Evolutionary conservation across 2,888 invertebrate genomes (phyloP).

Genomic region (Terebella lapidaria): DNA sequence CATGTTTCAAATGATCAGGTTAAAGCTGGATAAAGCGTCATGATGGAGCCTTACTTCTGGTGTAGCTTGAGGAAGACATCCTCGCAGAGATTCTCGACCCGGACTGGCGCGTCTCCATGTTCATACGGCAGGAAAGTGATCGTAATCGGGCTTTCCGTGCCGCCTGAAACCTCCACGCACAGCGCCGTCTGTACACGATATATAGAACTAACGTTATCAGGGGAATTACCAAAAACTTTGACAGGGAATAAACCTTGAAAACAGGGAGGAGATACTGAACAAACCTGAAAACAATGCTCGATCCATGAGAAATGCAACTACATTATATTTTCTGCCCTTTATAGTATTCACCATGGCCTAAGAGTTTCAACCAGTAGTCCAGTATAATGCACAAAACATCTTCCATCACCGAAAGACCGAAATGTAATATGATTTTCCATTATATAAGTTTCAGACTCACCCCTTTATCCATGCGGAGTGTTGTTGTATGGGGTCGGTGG

Average conservation of each 20-base stretch:
- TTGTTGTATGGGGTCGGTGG: conserved; percentile 66
- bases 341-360: no score
- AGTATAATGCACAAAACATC: no score
- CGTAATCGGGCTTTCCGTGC: conserved; percentile 68
- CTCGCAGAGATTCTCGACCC: conserved; percentile 63
- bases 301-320: no score
- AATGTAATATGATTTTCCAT: not conserved
- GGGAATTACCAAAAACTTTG: conserved; percentile 1
- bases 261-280: no score
- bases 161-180: conserved; percentile 67
- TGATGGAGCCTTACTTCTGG: conserved; percentile 59
- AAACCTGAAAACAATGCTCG: no score
- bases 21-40: no score
- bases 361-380: no score
- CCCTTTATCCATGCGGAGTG: conserved; percentile 77
- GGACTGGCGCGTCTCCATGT: conserved; percentile 53
- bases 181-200: conserved; percentile 49
- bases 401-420: no score
- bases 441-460: conserved; percentile 57
- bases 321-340: no score
- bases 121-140: conserved; percentile 51
- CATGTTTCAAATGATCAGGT: no score
- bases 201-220: conserved; percentile 57
- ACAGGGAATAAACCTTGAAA: no score
- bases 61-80: conserved; percentile 75